phyloP scores from a whole-genome alignment of 2,113 vertebrate genomes.

The Daphoenositta chrysoptera region DNA sequence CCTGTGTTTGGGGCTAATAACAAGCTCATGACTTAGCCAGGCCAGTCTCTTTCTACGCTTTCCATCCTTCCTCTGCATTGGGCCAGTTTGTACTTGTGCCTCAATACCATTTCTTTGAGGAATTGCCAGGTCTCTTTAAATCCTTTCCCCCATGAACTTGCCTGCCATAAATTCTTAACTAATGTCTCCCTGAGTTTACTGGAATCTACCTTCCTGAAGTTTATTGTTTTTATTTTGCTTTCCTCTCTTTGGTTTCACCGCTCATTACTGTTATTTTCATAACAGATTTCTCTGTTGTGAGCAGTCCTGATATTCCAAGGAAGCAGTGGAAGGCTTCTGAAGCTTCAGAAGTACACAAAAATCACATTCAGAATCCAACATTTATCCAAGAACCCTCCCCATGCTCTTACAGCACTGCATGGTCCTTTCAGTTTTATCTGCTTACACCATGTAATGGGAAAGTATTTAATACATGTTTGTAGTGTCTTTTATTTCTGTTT shows the following conservation, averaged over 20 bases:
- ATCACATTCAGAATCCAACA: not conserved
- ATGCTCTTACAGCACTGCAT: not conserved
- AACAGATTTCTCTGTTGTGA: not conserved
- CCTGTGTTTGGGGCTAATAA: conserved; percentile 42
- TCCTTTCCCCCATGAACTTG: conserved; percentile 11
- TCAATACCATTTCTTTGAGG: conserved; percentile 56
- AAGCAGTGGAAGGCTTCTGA: not conserved
- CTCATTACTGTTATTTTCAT: not conserved
- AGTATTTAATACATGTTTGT: conserved; percentile 28
- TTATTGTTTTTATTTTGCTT: not conserved
- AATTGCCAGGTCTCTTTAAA: conserved; percentile 43
- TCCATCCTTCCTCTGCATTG: conserved; percentile 48
- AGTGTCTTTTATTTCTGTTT: conserved; percentile 44
- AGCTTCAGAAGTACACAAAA: not conserved
- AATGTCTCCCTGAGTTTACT: not conserved
- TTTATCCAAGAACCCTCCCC: not conserved
- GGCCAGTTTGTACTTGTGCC: conserved; percentile 43
- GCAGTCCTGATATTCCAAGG: not conserved
- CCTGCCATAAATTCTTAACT: conserved; percentile 31
- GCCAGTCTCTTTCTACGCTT: conserved; percentile 14
- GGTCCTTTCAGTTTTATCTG: not conserved
- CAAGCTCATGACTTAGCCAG: conserved; percentile 28
- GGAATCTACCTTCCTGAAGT: conserved; percentile 1
- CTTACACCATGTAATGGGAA: not conserved
- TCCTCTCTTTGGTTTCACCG: not conserved